Conservation (phyloP, 2,888 invertebrate genomes). For the Marasmarcha lunaedactyla region DNA sequence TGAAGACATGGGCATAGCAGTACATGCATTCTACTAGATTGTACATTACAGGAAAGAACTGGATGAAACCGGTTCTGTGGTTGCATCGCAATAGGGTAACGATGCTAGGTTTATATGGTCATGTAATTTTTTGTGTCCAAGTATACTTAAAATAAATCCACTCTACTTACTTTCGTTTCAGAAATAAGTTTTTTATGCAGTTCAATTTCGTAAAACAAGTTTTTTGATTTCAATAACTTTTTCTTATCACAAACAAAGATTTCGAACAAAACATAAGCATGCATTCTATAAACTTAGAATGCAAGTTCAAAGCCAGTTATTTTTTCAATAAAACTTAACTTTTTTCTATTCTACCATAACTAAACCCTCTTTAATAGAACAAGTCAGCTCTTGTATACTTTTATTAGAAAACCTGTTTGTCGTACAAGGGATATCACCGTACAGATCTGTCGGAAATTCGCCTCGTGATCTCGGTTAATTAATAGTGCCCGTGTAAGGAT, state of each 20-base stretch:
- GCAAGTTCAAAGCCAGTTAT: too few relatives aligned
- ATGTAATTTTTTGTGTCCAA: too few relatives aligned
- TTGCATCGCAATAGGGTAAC: slow-evolving; percentile 44
- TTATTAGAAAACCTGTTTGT: slow-evolving; percentile 33
- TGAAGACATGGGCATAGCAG: slow-evolving; percentile 34
- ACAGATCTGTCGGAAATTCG: slow-evolving; percentile 24
- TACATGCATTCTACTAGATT: slow-evolving; percentile 53
- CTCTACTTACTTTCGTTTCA: too few relatives aligned
- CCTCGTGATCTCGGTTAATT: slow-evolving; percentile 40
- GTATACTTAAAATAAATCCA: too few relatives aligned
- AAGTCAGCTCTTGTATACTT: slow-evolving; percentile 8
- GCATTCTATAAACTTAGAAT: too few relatives aligned
- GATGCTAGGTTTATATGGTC: slow-evolving; percentile 49
- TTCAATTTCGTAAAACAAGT: too few relatives aligned
- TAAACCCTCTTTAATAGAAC: slow-evolving; percentile 6
- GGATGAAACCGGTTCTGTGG: slow-evolving; percentile 49
- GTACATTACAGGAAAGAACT: slow-evolving; percentile 51
- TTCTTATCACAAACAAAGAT: too few relatives aligned
- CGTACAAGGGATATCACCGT: slow-evolving; percentile 10
- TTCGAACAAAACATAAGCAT: too few relatives aligned
- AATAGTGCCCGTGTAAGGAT: slow-evolving; percentile 27
- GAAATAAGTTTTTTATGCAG: too few relatives aligned
- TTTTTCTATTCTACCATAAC: too few relatives aligned
- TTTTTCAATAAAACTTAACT: too few relatives aligned
- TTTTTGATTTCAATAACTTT: too few relatives aligned